Evolutionary conservation across 2,888 invertebrate species (phyloP).

Genomic region (Drosophila meridiana): DNA sequence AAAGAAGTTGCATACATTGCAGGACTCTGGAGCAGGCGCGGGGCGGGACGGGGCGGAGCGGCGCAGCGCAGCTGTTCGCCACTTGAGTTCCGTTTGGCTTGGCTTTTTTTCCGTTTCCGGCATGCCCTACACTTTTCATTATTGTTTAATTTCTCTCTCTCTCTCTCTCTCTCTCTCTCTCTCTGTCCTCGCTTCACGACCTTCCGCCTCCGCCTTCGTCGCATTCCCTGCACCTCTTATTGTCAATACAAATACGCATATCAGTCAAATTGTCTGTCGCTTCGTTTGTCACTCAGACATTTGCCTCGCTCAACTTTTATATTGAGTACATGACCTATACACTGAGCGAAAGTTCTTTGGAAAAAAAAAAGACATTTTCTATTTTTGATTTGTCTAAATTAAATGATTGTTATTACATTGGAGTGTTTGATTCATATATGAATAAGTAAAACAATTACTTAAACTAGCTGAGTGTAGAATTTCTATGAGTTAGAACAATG

Average conservation of each 20-base stretch:
- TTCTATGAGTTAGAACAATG: no score
- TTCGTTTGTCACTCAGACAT: slow-evolving; percentile 46
- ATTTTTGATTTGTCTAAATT: no score
- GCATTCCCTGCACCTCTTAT: background rate
- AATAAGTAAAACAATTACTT: no score
- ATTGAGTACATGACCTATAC: background rate
- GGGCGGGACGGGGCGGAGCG: background rate
- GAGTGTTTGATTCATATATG: no score
- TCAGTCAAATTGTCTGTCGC: slow-evolving; percentile 47
- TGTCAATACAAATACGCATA: slow-evolving; percentile 42
- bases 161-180: background rate
- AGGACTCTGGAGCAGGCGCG: slow-evolving; percentile 1
- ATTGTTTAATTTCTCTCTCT: slow-evolving; percentile 28
- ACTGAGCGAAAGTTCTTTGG: slow-evolving; percentile 1
- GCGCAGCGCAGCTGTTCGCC: slow-evolving; percentile 17
- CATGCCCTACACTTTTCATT: slow-evolving; percentile 30
- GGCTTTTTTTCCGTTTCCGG: slow-evolving; percentile 28
- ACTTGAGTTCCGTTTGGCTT: slow-evolving; percentile 36
- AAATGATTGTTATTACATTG: no score
- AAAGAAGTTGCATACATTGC: slow-evolving; percentile 8
- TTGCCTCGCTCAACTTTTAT: slow-evolving; percentile 30
- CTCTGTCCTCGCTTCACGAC: background rate
- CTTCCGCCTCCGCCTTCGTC: background rate
- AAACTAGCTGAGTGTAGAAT: no score
- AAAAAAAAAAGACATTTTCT: no score